Percentiles rank a stretch among this genome's conserved stretches.
Evolutionary conservation across 2,113 vertebrate genomes (phyloP).

Genomic region (Dunckerocampus dactyliophorus): DNA sequence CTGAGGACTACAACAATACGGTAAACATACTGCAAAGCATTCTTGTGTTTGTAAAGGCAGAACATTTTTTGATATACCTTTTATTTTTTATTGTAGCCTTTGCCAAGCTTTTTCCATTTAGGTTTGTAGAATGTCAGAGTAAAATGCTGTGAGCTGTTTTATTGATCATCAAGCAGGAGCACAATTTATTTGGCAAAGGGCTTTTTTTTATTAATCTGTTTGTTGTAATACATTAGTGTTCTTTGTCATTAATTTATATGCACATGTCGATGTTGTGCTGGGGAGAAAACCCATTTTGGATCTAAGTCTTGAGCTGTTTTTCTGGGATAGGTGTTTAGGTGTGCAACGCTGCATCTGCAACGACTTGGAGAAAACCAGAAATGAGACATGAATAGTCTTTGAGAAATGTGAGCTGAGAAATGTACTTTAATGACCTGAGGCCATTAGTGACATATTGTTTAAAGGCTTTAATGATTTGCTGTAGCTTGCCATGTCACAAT

Average conservation of each 20-base stretch:
- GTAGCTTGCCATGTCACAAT: conserved; percentile 28
- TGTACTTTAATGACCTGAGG: conserved; percentile 30
- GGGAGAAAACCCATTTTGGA: background rate
- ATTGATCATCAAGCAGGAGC: background rate
- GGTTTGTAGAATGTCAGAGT: conserved; percentile 1
- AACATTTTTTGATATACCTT: background rate
- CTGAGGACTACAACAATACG: too few species aligned
- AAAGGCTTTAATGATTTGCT: conserved; percentile 54
- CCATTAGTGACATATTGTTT: conserved; percentile 38
- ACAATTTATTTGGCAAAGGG: background rate
- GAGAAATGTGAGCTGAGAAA: conserved; percentile 17
- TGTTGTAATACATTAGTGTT: conserved; percentile 2
- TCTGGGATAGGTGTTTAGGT: background rate
- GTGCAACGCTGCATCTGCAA: background rate
- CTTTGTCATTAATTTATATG: conserved; percentile 6
- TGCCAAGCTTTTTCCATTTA: background rate
- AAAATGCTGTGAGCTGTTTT: conserved; percentile 3
- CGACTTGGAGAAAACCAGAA: background rate
- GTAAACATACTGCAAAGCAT: too few species aligned
- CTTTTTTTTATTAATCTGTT: background rate
- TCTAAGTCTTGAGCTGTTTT: background rate
- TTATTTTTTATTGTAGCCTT: background rate
- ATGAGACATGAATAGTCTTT: conserved; percentile 1
- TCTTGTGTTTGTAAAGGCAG: too few species aligned
- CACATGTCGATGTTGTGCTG: background rate